These are phyloP conservation scores for Lydus trimaculatus DNA, from an alignment of 2,888 invertebrate species.

Conservation along the genomic window DNA sequence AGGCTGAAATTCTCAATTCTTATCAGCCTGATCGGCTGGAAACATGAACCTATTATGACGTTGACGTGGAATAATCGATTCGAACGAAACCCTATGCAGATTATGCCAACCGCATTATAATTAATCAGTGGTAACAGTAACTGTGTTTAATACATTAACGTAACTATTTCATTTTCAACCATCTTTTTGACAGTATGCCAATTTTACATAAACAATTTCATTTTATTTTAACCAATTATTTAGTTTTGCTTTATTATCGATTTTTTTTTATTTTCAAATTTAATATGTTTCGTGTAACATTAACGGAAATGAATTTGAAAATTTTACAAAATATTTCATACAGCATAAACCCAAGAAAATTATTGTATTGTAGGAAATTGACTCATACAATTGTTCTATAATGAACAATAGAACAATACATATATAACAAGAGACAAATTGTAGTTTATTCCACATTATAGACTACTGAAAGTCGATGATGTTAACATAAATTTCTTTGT, in stretches of 20 bases:
- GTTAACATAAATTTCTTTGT: slow-evolving; percentile 2
- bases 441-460: background rate
- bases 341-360: background rate
- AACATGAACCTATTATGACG: slow-evolving; percentile 36
- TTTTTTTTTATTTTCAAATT: background rate
- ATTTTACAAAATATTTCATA: background rate
- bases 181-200: background rate
- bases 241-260: background rate
- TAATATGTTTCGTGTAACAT: background rate
- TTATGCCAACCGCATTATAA: slow-evolving; percentile 41
- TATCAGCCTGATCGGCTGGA: slow-evolving; percentile 22
- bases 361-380: background rate
- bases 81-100: slow-evolving; percentile 38
- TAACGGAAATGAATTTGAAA: background rate
- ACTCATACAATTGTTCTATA: slow-evolving; percentile 1
- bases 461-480: slow-evolving; percentile 1
- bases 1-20: slow-evolving; percentile 20
- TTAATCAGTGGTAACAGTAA: slow-evolving; percentile 38
- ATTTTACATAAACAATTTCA: background rate
- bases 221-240: background rate
- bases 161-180: background rate
- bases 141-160: slow-evolving; percentile 29
- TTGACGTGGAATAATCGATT: slow-evolving; percentile 42
- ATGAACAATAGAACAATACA: slow-evolving; percentile 6
- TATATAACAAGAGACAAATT: slow-evolving; percentile 3